A percentile compares a stretch with the other conserved stretches of the same genome.
Conservation (phyloP, 2,113 vertebrate species). For the Neolamprologus variostigma region DNA sequence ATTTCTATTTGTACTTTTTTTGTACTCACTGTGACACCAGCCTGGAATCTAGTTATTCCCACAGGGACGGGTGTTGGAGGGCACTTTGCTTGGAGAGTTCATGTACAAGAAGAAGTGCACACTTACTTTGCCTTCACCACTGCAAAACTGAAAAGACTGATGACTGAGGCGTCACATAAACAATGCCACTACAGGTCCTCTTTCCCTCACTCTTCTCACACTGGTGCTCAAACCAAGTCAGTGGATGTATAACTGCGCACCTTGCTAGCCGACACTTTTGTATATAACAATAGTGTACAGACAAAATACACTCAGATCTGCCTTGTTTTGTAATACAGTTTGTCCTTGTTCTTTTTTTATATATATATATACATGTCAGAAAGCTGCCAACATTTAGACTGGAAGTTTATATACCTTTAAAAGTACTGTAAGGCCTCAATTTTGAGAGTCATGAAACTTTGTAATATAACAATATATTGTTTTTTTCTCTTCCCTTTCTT, state of each 20-base stretch:
- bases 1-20: conserved; percentile 53
- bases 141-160: conserved; percentile 59
- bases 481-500: conserved; percentile 69
- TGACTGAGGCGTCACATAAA: conserved; percentile 37
- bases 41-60: conserved; percentile 50
- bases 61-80: conserved; percentile 53
- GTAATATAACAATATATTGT: conserved; percentile 94
- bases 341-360: conserved; percentile 64
- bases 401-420: conserved; percentile 93
- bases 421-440: conserved; percentile 99
- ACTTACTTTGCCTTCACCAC: conserved; percentile 66
- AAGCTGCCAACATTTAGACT: conserved; percentile 92
- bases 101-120: conserved; percentile 45
- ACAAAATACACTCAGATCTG: conserved; percentile 80
- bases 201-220: conserved; percentile 72
- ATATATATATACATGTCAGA: conserved; percentile 80
- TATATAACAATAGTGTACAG: conserved; percentile 86
- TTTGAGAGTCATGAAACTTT: conserved; percentile 90
- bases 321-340: conserved; percentile 87
- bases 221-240: conserved; percentile 87
- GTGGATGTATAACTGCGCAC: conserved; percentile 83
- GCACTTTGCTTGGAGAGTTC: conserved; percentile 65
- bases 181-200: conserved; percentile 62
- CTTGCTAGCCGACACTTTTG: conserved; percentile 85
- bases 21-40: conserved; percentile 72